Percentiles rank a stretch among this genome's conserved stretches.
phyloP scores from a whole-genome alignment of 1,140 invertebrate species.

The Pollicipes pollicipes region DNA sequence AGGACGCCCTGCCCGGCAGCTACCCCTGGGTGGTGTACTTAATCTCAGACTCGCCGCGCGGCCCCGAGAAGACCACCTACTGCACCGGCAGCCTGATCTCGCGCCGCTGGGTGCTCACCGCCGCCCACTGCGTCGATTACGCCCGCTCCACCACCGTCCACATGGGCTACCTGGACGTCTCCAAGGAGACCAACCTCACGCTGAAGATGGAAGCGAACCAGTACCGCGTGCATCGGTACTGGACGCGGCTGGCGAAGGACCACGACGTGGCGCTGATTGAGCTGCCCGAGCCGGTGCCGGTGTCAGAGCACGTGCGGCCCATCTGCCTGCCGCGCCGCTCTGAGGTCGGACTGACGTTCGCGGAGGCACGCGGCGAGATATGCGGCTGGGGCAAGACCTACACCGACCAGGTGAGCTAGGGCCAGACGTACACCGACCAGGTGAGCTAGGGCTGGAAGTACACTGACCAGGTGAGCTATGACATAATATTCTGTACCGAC shows the following conservation, averaged over 20 bases:
- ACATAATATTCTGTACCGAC: too few species aligned
- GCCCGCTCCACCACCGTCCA: background rate
- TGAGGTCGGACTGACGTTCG: background rate
- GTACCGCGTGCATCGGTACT: background rate
- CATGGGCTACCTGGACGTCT: background rate
- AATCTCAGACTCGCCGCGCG: background rate
- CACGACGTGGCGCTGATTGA: background rate
- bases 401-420: background rate
- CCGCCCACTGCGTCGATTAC: background rate
- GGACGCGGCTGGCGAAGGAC: background rate
- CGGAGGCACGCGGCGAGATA: background rate
- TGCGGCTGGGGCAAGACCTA: slow-evolving; percentile 1
- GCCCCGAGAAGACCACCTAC: background rate
- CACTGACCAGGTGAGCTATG: too few species aligned
- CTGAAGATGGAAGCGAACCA: background rate
- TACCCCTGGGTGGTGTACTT: slow-evolving; percentile 1
- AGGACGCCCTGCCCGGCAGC: background rate
- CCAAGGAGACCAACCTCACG: background rate
- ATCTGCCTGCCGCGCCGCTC: background rate
- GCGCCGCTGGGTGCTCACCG: background rate
- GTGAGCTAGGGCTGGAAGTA: too few species aligned
- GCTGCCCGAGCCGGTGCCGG: background rate
- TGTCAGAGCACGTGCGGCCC: background rate
- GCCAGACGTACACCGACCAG: too few species aligned
- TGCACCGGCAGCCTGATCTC: background rate